phyloP scores from a whole-genome alignment of 2,888 invertebrate species.

The Eupithecia centaureata region DNA sequence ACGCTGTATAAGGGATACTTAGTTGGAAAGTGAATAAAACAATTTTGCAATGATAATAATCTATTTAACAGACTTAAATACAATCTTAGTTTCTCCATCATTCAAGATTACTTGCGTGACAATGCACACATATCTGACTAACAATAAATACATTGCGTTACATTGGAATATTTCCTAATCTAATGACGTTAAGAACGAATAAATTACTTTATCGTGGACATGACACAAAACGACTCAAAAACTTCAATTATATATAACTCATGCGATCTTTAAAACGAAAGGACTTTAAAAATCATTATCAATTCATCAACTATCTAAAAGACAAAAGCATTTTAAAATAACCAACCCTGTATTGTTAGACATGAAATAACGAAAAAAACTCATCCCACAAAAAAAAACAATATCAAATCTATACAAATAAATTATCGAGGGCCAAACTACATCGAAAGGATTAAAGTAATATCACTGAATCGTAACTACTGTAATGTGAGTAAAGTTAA shows the following conservation, averaged over 20 bases:
- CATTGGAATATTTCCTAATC: constrained; percentile 72
- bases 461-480: constrained; percentile 64
- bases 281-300: constrained; percentile 55
- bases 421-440: constrained; percentile 21
- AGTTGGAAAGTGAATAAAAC: constrained; percentile 49
- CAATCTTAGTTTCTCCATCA: constrained; percentile 74
- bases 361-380: constrained; percentile 33
- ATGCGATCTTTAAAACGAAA: constrained; percentile 62
- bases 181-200: constrained; percentile 63
- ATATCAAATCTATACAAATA: constrained; percentile 29
- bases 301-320: constrained; percentile 19
- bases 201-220: constrained; percentile 62
- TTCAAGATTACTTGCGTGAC: constrained; percentile 66
- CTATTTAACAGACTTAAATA: constrained; percentile 83
- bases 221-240: constrained; percentile 75
- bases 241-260: constrained; percentile 52
- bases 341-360: constrained; percentile 51
- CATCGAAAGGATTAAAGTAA: constrained; percentile 55
- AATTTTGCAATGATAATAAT: constrained; percentile 59
- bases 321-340: constrained; percentile 37
- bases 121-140: constrained; percentile 69
- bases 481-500: constrained; percentile 25
- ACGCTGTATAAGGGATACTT: neutral
- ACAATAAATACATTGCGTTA: constrained; percentile 76
- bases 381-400: constrained; percentile 31